Evolutionary conservation across 2,113 vertebrate species (phyloP).

Genomic region (Oryzias javanicus): DNA sequence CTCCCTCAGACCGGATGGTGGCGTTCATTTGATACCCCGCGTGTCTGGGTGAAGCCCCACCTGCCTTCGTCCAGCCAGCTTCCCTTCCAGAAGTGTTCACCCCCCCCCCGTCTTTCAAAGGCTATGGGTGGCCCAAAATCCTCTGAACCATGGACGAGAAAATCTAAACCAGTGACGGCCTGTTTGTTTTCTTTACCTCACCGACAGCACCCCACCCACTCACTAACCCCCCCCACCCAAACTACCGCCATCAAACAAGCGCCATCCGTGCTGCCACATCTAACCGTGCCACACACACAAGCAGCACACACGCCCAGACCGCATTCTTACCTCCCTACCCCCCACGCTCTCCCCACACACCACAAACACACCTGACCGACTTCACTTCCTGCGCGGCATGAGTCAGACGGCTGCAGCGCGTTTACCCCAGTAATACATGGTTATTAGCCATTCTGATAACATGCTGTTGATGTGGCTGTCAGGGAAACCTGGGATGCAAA

Average conservation of each 20-base stretch:
- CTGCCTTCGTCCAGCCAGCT: constrained; percentile 2
- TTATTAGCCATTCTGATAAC: constrained; percentile 75
- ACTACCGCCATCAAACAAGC: constrained; percentile 65
- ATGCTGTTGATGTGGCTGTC: constrained; percentile 72
- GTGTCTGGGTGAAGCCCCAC: constrained; percentile 3
- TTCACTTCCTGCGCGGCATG: constrained; percentile 69
- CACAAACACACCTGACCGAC: constrained; percentile 74
- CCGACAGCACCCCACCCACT: constrained; percentile 42
- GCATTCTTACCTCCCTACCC: constrained; percentile 68
- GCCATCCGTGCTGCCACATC: constrained; percentile 60
- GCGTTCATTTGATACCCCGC: constrained; percentile 18
- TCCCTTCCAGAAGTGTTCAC: constrained; percentile 7
- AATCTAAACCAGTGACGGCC: constrained; percentile 62
- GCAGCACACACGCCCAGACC: constrained; percentile 69
- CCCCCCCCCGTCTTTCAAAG: constrained; percentile 6
- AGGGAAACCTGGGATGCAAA: constrained; percentile 60
- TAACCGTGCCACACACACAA: constrained; percentile 67
- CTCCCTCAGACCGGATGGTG: constrained; percentile 25
- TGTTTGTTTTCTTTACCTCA: constrained; percentile 70
- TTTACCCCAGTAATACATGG: constrained; percentile 67
- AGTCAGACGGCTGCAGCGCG: constrained; percentile 70
- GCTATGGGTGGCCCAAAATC: constrained; percentile 64
- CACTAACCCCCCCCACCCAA: constrained; percentile 37
- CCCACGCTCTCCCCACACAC: constrained; percentile 64
- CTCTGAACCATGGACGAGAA: constrained; percentile 56